Base-by-base conservation (phyloP, 2,888 invertebrate genomes). In the Chironomus tentans region DNA sequence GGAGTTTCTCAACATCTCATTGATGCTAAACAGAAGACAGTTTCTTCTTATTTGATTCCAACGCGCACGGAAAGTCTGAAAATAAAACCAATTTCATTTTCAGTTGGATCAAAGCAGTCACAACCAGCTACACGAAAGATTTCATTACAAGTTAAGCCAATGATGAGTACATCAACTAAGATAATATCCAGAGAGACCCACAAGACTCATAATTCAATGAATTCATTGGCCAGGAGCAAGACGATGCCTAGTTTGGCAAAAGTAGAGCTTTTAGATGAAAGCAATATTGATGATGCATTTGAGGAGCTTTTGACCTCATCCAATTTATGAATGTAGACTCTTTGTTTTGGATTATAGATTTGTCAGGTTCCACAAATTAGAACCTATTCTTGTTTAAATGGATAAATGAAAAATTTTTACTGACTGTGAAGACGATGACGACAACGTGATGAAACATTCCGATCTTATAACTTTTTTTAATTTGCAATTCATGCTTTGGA, bases 201-300 rank as follows among this genome's bases (percentile, higher is more conserved):
- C 10, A 38, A 38, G 56, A 72, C n/a, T n/a, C n/a, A n/a, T n/a
- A n/a, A n/a, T n/a, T n/a, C 78, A 5, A 71, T 78, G 18, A 78
- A 80, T 7, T 78, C 80, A n/a, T 83, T 93, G 80, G 87, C 88
- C 77, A 88, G 92, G 80, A 92, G 92, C 83, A 89, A 90, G 81
- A 93, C 93, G 50, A 88, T 92, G 88, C 92, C 92, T 6, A 89
- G 91, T 78, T 88, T 92, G 78, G 85, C 85, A n/a, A 85, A 85
- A 80, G 85, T 90, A 75, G 88, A 89, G 83, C 82, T 88, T 82
- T 86, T 90, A 81, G 92, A 92, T 84, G 92, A 92, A 83, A 89
- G 87, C 84, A 92, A 94, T 85, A 92, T 94, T 77, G 95, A 95
- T 82, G 91, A 90, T 85, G 93, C 93, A 79, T 95, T 95, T 86